Conservation (phyloP, 2,888 invertebrate genomes). For the Lithophane semibrunnea region DNA sequence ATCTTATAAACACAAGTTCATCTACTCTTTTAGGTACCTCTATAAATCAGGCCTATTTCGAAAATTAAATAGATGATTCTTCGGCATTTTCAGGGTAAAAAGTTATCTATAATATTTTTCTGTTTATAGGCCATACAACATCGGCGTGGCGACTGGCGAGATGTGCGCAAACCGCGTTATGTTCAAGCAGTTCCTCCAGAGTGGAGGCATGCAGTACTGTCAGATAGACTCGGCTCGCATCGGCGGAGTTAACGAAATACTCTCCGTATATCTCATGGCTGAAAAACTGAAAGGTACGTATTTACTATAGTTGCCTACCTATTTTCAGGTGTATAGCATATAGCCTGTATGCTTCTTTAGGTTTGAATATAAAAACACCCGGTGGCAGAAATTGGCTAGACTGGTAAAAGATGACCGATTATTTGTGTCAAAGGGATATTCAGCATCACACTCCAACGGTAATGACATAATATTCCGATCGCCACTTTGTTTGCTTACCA, state of each 20-base stretch:
- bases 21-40: not conserved
- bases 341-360: not conserved
- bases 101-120: not conserved
- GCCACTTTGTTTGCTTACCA: not conserved
- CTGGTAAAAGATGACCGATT: not conserved
- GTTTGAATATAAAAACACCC: not conserved
- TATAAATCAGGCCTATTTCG: not conserved
- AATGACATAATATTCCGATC: not conserved
- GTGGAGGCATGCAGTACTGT: slow-evolving; percentile 95
- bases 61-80: not conserved
- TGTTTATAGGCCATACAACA: slow-evolving; percentile 91
- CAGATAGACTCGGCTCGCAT: slow-evolving; percentile 97
- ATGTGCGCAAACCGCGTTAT: slow-evolving; percentile 97
- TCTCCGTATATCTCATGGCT: slow-evolving; percentile 97
- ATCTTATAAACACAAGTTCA: not conserved
- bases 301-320: too few species aligned
- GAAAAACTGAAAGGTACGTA: slow-evolving; percentile 93
- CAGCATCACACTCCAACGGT: not conserved
- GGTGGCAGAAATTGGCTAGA: not conserved
- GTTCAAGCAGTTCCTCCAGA: slow-evolving; percentile 97
- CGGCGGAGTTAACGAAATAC: slow-evolving; percentile 96
- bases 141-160: slow-evolving; percentile 97
- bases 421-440: not conserved
- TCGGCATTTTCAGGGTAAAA: not conserved
- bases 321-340: not conserved